Conservation (phyloP, 2,888 invertebrate genomes). For the Meta bourneti region DNA sequence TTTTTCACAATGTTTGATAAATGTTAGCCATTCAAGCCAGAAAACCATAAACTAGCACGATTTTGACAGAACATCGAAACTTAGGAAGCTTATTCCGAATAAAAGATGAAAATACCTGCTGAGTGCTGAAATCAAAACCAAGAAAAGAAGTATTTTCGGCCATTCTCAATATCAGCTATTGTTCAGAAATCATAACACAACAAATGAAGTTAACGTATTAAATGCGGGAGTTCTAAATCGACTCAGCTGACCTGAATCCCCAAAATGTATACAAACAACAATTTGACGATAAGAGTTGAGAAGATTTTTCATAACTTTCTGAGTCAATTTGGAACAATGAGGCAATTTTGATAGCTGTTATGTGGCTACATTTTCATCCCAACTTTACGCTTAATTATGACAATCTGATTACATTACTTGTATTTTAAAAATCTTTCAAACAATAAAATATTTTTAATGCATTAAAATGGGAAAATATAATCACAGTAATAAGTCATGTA, state of each 20-base stretch:
- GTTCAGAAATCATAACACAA: background rate
- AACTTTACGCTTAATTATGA: no score
- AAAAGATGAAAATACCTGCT: conserved; percentile 77
- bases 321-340: no score
- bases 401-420: no score
- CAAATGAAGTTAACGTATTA: background rate
- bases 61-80: background rate
- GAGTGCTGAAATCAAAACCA: conserved; percentile 78
- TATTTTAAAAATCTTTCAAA: no score
- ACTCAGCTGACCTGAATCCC: background rate
- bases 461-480: no score
- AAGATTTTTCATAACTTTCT: background rate
- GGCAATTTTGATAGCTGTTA: no score
- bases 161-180: conserved; percentile 16
- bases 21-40: background rate
- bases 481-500: no score
- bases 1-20: no score
- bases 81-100: background rate
- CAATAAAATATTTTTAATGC: no score
- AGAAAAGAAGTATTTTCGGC: conserved; percentile 61
- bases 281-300: background rate
- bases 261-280: background rate
- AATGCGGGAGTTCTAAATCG: background rate
- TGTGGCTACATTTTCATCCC: no score
- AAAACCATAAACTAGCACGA: background rate